Base-by-base conservation (phyloP, 2,888 invertebrate species). In the Nomada lathburiana region DNA sequence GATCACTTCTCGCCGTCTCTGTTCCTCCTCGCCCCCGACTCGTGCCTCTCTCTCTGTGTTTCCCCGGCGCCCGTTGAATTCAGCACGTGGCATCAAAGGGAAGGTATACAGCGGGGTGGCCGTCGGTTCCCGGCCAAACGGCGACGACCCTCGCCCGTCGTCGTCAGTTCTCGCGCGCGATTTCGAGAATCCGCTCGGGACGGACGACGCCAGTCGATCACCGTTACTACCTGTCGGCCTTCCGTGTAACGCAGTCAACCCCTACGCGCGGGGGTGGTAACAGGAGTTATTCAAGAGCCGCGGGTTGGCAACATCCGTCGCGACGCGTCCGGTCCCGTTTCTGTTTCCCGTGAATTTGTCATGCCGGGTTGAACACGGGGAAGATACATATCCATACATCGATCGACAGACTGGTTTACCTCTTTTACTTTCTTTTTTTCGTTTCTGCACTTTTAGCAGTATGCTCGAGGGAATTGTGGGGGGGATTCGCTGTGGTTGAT, bases 81-180 rank as follows among this genome's bases (percentile, higher is more conserved):
- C 85, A 88, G 91, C 91, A 92, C 91, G 91, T 92, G 91, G 91
- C 88, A 82, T 88, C 89, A 86, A 88, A 88, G 85, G 83, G 86
- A 86, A 86, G 85, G 85, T 89, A 86, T 87, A 86, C 88, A 71
- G 84, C 82, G 86, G 87, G 88, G 84, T 88, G 82, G 84, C 82
- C 86, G 85, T 20, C 82, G 84, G 76, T 86, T 87, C 86, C 87
- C 87, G 84, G 85, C 82, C 90, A 90, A 90, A 90, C 90, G 87
- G 81, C 85, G 88, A 87, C 89, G 88, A 88, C 88, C 88, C 85
- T 89, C 88, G 85, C 74, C 74, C 86, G 86, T 77, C 85, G 87
- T 73, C 86, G 84, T 77, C 13, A 20, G 9, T 81, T 75, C 79
- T 63, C 84, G 87, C 86, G 74, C 76, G 80, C 65, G 76, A 67